A percentile compares a stretch with the other conserved stretches of the same genome.
Evolutionary conservation across 2,113 vertebrate genomes (phyloP).

Genomic region (Delphinapterus leucas): DNA sequence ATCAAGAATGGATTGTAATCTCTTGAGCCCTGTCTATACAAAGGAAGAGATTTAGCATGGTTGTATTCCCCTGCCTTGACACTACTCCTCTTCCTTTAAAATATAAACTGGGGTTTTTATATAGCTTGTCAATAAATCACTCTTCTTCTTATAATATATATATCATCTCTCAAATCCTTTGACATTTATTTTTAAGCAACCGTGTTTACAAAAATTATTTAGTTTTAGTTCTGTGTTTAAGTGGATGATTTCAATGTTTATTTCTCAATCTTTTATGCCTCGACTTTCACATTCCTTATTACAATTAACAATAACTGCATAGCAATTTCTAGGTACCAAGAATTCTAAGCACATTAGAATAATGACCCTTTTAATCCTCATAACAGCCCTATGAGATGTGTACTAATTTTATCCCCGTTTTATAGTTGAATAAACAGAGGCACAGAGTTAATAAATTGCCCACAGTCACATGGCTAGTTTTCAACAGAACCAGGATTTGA

Average conservation of each 20-base stretch:
- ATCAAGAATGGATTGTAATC: background rate
- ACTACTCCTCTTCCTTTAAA: background rate
- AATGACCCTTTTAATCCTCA: background rate
- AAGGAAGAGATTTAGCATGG: background rate
- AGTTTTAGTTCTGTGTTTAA: background rate
- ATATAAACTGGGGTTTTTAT: background rate
- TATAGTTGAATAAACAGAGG: background rate
- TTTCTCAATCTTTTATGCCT: background rate
- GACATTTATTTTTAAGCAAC: background rate
- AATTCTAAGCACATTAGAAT: background rate
- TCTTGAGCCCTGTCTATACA: background rate
- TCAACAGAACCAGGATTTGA: background rate
- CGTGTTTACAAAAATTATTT: background rate
- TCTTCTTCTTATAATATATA: background rate
- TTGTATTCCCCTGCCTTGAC: background rate
- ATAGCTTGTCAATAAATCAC: background rate
- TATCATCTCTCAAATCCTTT: background rate
- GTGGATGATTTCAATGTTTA: background rate
- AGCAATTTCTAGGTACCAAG: background rate
- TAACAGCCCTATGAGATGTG: background rate
- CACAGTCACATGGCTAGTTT: background rate
- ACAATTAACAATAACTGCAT: background rate
- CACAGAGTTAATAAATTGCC: background rate
- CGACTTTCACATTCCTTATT: background rate
- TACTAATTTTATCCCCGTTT: background rate